Evolutionary conservation across 2,888 invertebrate species (phyloP).

Genomic region (Tuta absoluta): DNA sequence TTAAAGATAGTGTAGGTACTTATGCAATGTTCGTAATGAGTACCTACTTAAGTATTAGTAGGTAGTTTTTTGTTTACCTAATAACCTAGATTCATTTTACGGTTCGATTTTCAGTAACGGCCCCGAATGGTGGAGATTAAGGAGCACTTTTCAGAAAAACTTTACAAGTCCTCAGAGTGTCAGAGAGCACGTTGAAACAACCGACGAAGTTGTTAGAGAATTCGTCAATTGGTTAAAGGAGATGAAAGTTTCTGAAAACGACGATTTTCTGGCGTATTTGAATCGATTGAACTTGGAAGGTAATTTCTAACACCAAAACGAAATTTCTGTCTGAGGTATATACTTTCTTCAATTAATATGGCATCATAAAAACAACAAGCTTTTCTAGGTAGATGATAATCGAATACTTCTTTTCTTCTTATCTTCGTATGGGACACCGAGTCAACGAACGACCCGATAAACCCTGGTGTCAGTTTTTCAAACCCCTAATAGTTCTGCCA

Average conservation of each 20-base stretch:
- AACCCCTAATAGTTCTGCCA: no score
- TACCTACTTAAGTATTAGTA: no score
- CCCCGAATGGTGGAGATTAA: conserved; percentile 88
- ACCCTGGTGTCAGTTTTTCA: no score
- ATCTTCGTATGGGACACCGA: no score
- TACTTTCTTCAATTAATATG: no score
- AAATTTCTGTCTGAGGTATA: neutral
- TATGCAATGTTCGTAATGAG: no score
- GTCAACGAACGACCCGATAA: no score
- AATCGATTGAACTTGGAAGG: conserved; percentile 90
- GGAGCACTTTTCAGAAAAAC: conserved; percentile 90
- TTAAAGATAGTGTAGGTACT: no score
- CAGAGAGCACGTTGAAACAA: conserved; percentile 82
- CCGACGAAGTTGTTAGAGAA: conserved; percentile 84
- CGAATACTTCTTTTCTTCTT: no score
- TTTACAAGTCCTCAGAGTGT: conserved; percentile 87
- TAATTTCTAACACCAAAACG: conserved; percentile 50
- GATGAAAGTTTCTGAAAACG: conserved; percentile 46
- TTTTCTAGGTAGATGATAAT: no score
- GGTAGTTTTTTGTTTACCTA: no score
- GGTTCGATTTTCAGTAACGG: conserved; percentile 85
- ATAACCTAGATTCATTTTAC: neutral
- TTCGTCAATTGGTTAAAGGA: conserved; percentile 80
- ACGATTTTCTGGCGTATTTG: conserved; percentile 86
- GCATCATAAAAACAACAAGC: no score